Percentiles rank a stretch among this genome's conserved stretches.
Evolutionary conservation across 2,797 vertebrate genomes (phyloP).

Genomic region (Aldrovandia affinis): DNA sequence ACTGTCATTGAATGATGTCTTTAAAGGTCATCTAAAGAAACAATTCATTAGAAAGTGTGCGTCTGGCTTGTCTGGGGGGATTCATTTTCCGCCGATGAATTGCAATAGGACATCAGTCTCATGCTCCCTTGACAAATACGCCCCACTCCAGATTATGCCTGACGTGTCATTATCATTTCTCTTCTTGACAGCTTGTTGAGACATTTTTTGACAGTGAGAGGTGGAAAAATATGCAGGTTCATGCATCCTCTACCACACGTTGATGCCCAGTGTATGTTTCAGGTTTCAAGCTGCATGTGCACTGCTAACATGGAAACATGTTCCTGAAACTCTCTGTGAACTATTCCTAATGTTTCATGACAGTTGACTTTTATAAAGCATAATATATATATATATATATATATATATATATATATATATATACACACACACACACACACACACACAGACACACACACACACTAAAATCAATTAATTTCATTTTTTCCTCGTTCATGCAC

Average conservation of each 20-base stretch:
- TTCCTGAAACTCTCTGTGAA: background rate
- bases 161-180: constrained; percentile 76
- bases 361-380: too few species aligned
- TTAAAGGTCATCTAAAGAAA: constrained; percentile 27
- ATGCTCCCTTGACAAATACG: constrained; percentile 68
- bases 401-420: too few species aligned
- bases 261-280: background rate
- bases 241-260: background rate
- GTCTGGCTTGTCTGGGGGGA: constrained; percentile 48
- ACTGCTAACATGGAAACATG: constrained; percentile 9
- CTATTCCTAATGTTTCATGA: too few species aligned
- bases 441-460: too few species aligned
- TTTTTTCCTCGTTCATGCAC: too few species aligned
- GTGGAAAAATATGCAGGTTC: constrained; percentile 11
- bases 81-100: constrained; percentile 58
- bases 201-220: constrained; percentile 50
- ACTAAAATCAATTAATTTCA: too few species aligned
- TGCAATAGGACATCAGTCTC: constrained; percentile 67
- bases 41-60: constrained; percentile 8
- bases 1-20: constrained; percentile 33
- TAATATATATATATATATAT: too few species aligned
- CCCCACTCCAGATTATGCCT: constrained; percentile 63
- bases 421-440: too few species aligned
- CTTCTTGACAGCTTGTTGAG: constrained; percentile 70
- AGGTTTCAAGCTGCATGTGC: constrained; percentile 38